Conservation (phyloP, 2,797 vertebrate species). For the Amphiprion clarkii region DNA sequence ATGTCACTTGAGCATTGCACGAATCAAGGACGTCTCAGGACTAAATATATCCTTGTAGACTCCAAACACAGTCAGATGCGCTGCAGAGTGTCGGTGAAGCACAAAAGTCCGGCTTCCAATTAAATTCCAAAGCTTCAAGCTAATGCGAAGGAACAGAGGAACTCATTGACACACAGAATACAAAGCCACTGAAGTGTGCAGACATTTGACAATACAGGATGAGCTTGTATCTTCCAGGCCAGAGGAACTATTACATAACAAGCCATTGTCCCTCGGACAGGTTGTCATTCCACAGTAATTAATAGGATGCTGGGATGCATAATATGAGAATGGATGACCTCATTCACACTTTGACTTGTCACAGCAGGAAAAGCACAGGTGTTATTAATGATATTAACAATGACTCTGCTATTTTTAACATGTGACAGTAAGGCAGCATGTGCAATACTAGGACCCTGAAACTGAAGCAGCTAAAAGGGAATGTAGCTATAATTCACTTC, state of each 20-base stretch:
- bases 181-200: conserved; percentile 45
- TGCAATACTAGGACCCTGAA: not conserved
- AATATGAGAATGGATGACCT: not conserved
- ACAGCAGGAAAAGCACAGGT: not conserved
- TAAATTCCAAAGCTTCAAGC: conserved; percentile 37
- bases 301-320: not conserved
- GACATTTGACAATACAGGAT: conserved; percentile 53
- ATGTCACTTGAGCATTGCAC: conserved; percentile 33
- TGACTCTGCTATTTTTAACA: not conserved
- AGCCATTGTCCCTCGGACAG: conserved; percentile 15
- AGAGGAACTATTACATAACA: conserved; percentile 42
- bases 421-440: not conserved
- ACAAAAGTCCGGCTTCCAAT: conserved; percentile 22
- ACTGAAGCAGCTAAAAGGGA: not conserved
- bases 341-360: not conserved
- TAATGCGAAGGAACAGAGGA: conserved; percentile 49
- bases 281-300: conserved; percentile 30
- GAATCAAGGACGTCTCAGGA: conserved; percentile 21
- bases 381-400: not conserved
- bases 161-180: conserved; percentile 44
- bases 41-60: conserved; percentile 50
- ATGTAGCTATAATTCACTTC: not conserved
- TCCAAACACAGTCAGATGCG: conserved; percentile 28
- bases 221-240: conserved; percentile 23
- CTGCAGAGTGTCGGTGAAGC: conserved; percentile 10